Evolutionary conservation across 2,797 vertebrate genomes (phyloP).

Genomic region (Eulemur coronatus): DNA sequence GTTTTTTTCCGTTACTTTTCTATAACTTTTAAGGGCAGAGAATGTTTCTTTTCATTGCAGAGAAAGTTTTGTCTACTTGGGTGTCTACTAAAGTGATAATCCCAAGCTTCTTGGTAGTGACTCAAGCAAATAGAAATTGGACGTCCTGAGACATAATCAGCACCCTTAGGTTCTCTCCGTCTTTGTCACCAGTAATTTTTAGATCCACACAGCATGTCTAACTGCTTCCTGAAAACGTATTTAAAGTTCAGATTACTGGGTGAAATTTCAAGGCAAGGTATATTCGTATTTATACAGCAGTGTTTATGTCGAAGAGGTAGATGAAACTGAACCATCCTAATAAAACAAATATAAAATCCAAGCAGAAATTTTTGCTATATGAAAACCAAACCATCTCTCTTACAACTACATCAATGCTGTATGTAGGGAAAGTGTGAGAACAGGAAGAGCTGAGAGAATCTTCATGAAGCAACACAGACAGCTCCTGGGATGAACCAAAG

Average conservation of each 20-base stretch:
- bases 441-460: not conserved
- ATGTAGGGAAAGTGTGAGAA: not conserved
- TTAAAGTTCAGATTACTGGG: conserved; percentile 21
- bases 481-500: not conserved
- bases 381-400: not conserved
- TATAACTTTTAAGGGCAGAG: not conserved
- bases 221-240: not conserved
- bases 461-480: not conserved
- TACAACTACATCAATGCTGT: not conserved
- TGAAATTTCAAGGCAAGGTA: conserved; percentile 30
- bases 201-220: not conserved
- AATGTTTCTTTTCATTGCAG: not conserved
- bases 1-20: not conserved
- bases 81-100: not conserved
- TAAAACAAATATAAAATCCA: conserved; percentile 45
- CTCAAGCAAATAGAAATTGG: not conserved
- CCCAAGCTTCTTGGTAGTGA: not conserved
- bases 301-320: not conserved
- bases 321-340: not conserved
- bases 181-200: not conserved
- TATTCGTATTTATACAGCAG: not conserved
- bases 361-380: not conserved
- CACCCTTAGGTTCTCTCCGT: not conserved
- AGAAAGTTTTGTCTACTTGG: not conserved
- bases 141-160: not conserved